Conservation (phyloP, 2,888 invertebrate species). For the Ceramica pisi region DNA sequence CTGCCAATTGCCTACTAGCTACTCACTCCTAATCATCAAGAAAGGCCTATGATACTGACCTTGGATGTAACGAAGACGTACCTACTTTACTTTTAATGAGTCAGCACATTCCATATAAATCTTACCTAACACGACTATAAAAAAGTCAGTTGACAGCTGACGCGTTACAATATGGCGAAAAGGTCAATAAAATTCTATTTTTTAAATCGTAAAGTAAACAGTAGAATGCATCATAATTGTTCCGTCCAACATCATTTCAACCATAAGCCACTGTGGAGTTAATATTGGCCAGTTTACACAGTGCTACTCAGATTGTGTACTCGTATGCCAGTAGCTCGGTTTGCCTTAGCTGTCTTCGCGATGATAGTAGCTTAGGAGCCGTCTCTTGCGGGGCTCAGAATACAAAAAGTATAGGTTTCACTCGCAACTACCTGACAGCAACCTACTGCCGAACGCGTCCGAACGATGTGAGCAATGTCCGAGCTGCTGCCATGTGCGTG, state of each 20-base stretch:
- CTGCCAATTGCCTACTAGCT: not conserved
- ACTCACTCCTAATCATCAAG: conserved; percentile 7
- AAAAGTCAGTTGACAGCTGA: conserved; percentile 44
- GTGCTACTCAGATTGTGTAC: no score
- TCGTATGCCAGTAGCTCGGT: no score
- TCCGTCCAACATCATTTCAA: not conserved
- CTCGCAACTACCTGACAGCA: no score
- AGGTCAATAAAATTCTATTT: conserved; percentile 41
- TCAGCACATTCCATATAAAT: conserved; percentile 51
- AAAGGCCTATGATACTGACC: conserved; percentile 44
- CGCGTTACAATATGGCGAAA: conserved; percentile 39
- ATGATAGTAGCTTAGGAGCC: no score
- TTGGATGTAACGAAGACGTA: conserved; percentile 30
- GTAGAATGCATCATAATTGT: not conserved
- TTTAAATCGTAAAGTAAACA: conserved; percentile 3
- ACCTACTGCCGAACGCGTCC: no score
- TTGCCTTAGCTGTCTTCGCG: no score
- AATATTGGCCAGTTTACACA: no score
- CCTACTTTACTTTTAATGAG: conserved; percentile 30
- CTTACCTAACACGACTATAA: conserved; percentile 41
- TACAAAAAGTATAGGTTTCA: no score
- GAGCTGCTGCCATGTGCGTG: no score
- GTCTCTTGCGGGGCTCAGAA: no score
- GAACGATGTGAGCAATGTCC: no score
- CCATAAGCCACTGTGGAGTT: not conserved